Percentiles rank a stretch among this genome's conserved stretches.
Evolutionary conservation across 2,113 vertebrate genomes (phyloP).

Genomic region (Enhydra lutris): DNA sequence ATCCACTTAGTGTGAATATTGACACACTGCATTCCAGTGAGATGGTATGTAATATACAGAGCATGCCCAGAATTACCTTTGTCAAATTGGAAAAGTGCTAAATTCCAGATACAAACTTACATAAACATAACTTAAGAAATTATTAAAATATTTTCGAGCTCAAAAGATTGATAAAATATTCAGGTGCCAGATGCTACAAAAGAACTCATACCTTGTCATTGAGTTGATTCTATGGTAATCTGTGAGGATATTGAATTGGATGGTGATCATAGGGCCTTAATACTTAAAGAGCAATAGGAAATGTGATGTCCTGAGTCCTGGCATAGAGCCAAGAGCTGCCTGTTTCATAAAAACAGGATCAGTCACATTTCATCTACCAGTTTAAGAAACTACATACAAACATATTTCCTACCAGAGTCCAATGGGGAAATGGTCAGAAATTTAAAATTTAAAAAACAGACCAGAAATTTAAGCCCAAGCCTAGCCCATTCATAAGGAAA

Average conservation of each 20-base stretch:
- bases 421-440: not conserved
- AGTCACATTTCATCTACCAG: not conserved
- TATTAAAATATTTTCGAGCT: not conserved
- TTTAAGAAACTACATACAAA: not conserved
- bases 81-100: not conserved
- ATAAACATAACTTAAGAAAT: not conserved
- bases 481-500: not conserved
- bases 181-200: not conserved
- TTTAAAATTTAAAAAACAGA: too few species aligned
- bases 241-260: not conserved
- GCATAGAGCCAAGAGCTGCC: not conserved
- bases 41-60: not conserved
- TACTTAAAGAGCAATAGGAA: not conserved
- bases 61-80: not conserved
- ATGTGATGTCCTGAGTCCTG: not conserved
- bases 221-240: not conserved
- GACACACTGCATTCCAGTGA: not conserved
- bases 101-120: not conserved
- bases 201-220: not conserved
- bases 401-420: not conserved
- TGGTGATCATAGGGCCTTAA: not conserved
- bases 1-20: not conserved
- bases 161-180: not conserved
- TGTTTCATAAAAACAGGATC: not conserved
- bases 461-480: not conserved